Base-by-base conservation (phyloP, 2,113 vertebrate genomes). In the Donacobius atricapilla region DNA sequence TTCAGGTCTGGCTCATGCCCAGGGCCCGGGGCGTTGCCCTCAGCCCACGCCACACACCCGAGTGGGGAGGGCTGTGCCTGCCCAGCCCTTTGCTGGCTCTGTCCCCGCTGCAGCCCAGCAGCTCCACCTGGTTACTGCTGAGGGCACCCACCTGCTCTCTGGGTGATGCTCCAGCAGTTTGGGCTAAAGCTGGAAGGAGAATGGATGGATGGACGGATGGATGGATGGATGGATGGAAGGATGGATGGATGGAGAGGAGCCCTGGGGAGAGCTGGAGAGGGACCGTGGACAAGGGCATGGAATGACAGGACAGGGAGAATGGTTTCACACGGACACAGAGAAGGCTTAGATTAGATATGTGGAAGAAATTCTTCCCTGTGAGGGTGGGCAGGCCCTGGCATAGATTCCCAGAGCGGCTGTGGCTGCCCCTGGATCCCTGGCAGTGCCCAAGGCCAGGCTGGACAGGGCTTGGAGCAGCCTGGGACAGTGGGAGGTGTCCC, bases 1-100 rank as follows among this genome's bases (percentile, higher is more conserved):
- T 73, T 4, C 63, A 39, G 28, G 60, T 65, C 65, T 37, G 27
- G n/a, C 2, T 30, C 2, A 0, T 2, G 7, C n/a, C 22, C 53
- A 53, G 21, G 45, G 10, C 10, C 40, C 0, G 0, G 1, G 2
- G 1, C 4, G 0, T 11, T 6, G 4, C 51, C 17, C 61, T 5
- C 60, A 4, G 44, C n/a, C 51, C 70, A 3, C 4, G 1, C 4
- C 1, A 1, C 31, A 5, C 11, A 0, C 2, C 25, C 20, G 2
- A 11, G 19, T 19, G 8, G 24, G 17, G 57, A 63, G 12, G 7
- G 1, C 24, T 1, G 31, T 30, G 58, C 53, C 58, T 13, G 66
- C 58, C 35, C 42, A 50, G 27, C 65, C 76, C 63, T 73, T 19
- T 19, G 42, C 13, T 11, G 63, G 61, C 33, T 83, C 92, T 50